Base-by-base conservation (phyloP, 2,797 vertebrate species). In the Dermochelys coriacea region DNA sequence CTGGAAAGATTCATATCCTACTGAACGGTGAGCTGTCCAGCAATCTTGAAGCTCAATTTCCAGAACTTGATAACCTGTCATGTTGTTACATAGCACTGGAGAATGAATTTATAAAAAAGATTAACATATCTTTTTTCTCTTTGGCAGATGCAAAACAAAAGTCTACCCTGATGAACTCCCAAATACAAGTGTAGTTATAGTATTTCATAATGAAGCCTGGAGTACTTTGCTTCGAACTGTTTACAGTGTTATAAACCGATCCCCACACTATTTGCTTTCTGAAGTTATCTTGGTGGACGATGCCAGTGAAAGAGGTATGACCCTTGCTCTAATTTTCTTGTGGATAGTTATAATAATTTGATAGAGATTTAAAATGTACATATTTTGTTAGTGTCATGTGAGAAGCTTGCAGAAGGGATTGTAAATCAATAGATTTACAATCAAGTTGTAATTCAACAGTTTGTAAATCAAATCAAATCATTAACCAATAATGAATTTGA, bases 171-270 rank as follows among this genome's bases (percentile, higher is more conserved):
- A 99, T 29, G 98, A 99, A 75, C 98, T 99, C 92, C 99, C 99
- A 74, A 99, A 99, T 98, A 99, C 99, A 64, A 99, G 99, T 86
- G 99, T 99, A 6, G 99, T 99, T 59, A 99, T 99, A 34, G 99
- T 99, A 85, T 99, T 99, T 95, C 99, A 99, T 98, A 99, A 99
- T n/a, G 99, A 99, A 96, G 99, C 99, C 0, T 99, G 99, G 99
- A 99, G 99, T 96, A 99, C 99, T 0, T 98, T 99, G 86, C 98
- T 99, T 37, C 98, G 99, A 21, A 99, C 99, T 0, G 98, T 99
- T 45, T 99, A 99, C 97, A 99, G 99, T 18, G 99, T 99, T 54
- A 99, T 99, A 93, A 98, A 97, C 95, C 99, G 99, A 86, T 99
- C 99, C 0, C 99, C 99, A 3, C 98, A 98, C 85, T 98, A 98